Base-by-base conservation (phyloP, 2,888 invertebrate species). In the Lasioglossum leucozonium region DNA sequence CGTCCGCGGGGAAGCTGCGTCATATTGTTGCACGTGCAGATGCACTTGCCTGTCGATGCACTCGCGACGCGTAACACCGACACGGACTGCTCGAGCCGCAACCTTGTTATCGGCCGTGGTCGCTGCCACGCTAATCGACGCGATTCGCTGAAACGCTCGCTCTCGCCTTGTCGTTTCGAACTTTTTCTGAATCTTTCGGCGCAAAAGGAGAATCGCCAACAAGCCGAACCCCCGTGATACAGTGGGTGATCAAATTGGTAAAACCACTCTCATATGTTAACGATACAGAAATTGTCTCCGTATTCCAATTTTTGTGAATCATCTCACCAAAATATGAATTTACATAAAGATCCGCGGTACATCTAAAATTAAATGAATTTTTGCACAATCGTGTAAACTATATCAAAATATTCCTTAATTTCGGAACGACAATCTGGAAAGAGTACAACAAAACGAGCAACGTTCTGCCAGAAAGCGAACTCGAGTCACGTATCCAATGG, bases 21-120 rank as follows among this genome's bases (percentile, higher is more conserved):
- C 90, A 87, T 90, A 91, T 89, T 73, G 72, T 81, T 85, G 88
- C 90, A 87, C 86, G 87, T 87, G 88, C 85, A 76, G 83, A 85
- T 88, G 82, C 91, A 91, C 91, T 88, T 89, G 90, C 88, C 85
- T 85, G 88, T 80, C 75, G 81, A 82, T 82, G 72, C 72, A 26
- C 37, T 47, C 78, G 77, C 73, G 80, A 69, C 85, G 88, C 83
- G 73, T 82, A 76, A 80, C 71, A 72, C 69, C 77, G 73, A 72
- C 79, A 42, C 81, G 80, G 82, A n/a, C n/a, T n/a, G 71, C 26
- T 69, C 55, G n/a, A 62, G 26, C 18, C 13, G 42, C 75, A 22
- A 18, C 51, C 79, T 74, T 75, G 74, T 81, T 47, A 37, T 69
- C 72, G 65, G 34, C 55, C 84, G 55, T 80, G 6, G 16, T 5